A percentile compares a stretch with the other conserved stretches of the same genome.
Evolutionary conservation across 1,140 invertebrate genomes (phyloP).

Genomic region (Hycleus cichorii): DNA sequence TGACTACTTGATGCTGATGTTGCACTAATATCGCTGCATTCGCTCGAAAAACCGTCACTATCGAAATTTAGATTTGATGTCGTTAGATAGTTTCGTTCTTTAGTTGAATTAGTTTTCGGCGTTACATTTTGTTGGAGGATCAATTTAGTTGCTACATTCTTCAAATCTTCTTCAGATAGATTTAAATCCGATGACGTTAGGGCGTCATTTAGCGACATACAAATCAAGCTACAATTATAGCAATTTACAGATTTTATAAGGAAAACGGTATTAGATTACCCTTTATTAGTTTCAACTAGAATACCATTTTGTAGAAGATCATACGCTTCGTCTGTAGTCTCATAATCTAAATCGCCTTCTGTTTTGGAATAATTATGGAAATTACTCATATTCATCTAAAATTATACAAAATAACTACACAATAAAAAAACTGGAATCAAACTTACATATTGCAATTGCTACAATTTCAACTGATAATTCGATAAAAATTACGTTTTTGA

Average conservation of each 20-base stretch:
- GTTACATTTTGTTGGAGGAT: constrained; percentile 33
- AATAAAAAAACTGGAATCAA: no score
- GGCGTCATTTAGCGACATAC: constrained; percentile 43
- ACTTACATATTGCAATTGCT: no score
- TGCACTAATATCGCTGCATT: constrained; percentile 34
- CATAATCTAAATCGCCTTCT: not conserved
- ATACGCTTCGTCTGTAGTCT: constrained; percentile 36
- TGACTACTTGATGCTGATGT: constrained; percentile 20
- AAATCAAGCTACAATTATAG: constrained; percentile 34
- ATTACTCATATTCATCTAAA: no score
- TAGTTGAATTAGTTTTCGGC: not conserved
- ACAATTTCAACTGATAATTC: no score
- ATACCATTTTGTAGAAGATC: constrained; percentile 42
- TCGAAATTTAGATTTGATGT: constrained; percentile 22
- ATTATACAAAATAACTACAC: no score
- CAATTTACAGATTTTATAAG: constrained; percentile 21
- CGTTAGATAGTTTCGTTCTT: constrained; percentile 8
- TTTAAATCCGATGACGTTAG: constrained; percentile 39
- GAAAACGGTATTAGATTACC: constrained; percentile 28
- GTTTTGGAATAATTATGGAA: no score
- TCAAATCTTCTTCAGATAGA: constrained; percentile 41
- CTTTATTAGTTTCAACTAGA: constrained; percentile 41
- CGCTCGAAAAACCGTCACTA: constrained; percentile 40
- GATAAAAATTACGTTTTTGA: no score
- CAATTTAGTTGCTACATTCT: constrained; percentile 41